These are phyloP conservation scores for Urocolius indicus DNA, from an alignment of 2,113 vertebrate genomes.

Conservation along the genomic window DNA sequence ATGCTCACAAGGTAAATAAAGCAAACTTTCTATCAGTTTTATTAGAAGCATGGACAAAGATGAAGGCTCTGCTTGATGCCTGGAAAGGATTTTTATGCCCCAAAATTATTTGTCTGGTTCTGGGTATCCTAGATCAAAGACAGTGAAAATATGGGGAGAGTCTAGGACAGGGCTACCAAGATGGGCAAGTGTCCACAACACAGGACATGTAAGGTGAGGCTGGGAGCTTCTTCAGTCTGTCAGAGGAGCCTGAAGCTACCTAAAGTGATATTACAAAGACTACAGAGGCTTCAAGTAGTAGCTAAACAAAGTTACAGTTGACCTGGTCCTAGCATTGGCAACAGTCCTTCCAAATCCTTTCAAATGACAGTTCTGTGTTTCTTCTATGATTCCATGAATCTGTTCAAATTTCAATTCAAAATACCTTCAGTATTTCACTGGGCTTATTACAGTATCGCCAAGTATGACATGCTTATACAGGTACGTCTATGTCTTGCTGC, in stretches of 20 bases:
- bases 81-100: not conserved
- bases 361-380: not conserved
- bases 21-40: not conserved
- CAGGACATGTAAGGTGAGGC: not conserved
- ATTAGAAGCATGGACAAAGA: not conserved
- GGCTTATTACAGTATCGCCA: not conserved
- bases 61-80: not conserved
- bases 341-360: not conserved
- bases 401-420: not conserved
- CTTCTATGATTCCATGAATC: not conserved
- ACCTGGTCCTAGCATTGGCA: not conserved
- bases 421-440: not conserved
- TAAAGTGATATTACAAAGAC: not conserved
- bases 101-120: not conserved
- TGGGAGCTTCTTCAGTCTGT: not conserved
- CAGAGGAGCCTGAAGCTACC: not conserved
- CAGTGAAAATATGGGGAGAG: not conserved
- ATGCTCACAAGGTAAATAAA: constrained; percentile 9
- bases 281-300: not conserved
- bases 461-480: not conserved
- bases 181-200: not conserved
- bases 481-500: not conserved
- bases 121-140: not conserved
- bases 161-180: not conserved
- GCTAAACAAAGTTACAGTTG: not conserved